Conservation (phyloP, 2,113 vertebrate genomes). For the human (Homo sapiens) region DNA sequence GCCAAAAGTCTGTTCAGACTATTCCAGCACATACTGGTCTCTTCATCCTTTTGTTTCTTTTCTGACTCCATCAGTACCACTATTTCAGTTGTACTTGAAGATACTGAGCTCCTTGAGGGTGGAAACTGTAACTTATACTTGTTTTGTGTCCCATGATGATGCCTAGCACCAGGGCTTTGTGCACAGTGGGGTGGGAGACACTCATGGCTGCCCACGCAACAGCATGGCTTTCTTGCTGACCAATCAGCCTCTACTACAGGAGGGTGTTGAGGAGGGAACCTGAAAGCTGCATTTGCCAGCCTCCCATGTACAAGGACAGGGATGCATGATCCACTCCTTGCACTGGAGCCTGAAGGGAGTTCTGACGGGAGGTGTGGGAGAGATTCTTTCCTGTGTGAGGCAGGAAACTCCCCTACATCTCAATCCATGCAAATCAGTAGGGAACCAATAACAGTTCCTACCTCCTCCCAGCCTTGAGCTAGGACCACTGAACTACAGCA, state of each 20-base stretch:
- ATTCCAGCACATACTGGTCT: neutral
- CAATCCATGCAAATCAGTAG: neutral
- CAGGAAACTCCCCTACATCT: slow-evolving; percentile 17
- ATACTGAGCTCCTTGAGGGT: neutral
- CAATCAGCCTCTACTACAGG: neutral
- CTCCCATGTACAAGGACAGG: neutral
- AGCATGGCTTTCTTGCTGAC: neutral
- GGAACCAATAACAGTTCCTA: neutral
- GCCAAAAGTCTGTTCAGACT: neutral
- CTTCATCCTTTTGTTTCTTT: neutral
- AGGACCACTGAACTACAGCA: neutral
- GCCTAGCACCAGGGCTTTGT: neutral
- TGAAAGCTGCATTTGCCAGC: neutral
- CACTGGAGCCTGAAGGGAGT: neutral
- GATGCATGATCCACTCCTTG: too few relatives aligned
- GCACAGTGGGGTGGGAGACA: neutral
- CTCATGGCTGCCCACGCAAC: neutral
- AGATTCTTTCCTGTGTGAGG: neutral
- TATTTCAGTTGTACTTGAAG: neutral
- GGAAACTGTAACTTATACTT: neutral
- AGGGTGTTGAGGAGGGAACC: neutral
- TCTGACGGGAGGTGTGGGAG: neutral
- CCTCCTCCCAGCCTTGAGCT: neutral
- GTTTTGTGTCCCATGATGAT: neutral
- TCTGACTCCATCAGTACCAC: neutral